Evolutionary conservation across 1,140 invertebrate species (phyloP), one percentile per base, ranked within the genome.

Genomic region (Pseudomyrmex dendroicus): DNA sequence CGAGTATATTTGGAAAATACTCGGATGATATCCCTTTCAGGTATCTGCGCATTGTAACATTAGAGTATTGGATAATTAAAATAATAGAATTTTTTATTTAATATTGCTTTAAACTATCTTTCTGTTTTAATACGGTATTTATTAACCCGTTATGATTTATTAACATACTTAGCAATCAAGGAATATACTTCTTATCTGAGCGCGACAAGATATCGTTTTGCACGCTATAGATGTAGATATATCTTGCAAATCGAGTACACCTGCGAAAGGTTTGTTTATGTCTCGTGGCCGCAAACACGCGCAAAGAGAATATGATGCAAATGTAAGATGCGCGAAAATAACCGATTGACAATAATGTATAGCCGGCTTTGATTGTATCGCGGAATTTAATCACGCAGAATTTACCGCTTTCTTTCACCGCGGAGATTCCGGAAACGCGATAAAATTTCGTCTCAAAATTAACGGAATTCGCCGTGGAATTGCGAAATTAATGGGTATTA

Each of bases 291-390:
- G 13, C n/a, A 10, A 10, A 20, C n/a, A 56, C 20, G 20, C 35
- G 50, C 54, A 70, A 80, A 80, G 12, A 72, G 22, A 80, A 35
- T 35, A 72, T 70, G 35, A 35, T 7, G 67, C 46, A 12, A 67
- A 63, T 48, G 44, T n/a, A 54, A 35, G 35, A 77, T 15, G 44
- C 10, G 44, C 66, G 56, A 59, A 80, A 80, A 22, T 80, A 80
- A 80, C 48, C 76, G 54, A 78, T 70, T 44, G 54, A 17, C 44
- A 80, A 80, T 48, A 78, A 78, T 80, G 70, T 61, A 80, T 80
- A 17, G 44, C 0, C 54, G 17, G 20, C 13, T 48, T 25, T 0
- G 22, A 35, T 17, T 70, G 15, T 25, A 10, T 10, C 25, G 22
- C 22, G 25, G 25, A 44, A 57, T 72, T 17, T 5, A 44, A 44